A percentile compares a stretch with the other conserved stretches of the same genome.
Conservation (phyloP, 2,797 vertebrate species). For the Falco naumanni region DNA sequence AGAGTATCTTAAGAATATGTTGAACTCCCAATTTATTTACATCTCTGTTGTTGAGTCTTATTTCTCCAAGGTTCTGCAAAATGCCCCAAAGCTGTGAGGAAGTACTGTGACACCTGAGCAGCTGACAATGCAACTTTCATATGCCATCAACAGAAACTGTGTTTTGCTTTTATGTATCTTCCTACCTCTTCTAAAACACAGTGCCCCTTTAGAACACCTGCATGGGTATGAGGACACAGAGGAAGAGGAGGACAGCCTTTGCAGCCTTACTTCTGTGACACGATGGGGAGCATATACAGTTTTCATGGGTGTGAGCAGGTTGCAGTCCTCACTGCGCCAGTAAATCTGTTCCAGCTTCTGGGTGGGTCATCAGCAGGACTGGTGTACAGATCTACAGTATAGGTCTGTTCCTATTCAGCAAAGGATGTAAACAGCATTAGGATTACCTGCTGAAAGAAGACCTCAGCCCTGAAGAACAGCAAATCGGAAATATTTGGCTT, state of each 20-base stretch:
- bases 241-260: not conserved
- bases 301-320: not conserved
- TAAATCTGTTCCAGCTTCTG: not conserved
- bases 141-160: not conserved
- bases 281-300: not conserved
- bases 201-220: not conserved
- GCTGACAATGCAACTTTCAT: not conserved
- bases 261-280: not conserved
- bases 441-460: not conserved
- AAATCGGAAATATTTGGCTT: not conserved
- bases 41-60: not conserved
- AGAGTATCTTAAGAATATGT: not conserved
- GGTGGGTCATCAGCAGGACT: not conserved
- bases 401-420: not conserved
- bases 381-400: not conserved
- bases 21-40: not conserved
- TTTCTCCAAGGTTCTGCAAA: not conserved
- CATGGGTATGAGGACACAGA: fast-evolving
- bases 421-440: not conserved
- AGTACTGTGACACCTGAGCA: not conserved
- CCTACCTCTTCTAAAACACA: not conserved
- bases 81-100: not conserved
- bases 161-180: not conserved
- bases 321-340: not conserved
- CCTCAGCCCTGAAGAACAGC: not conserved